Base-by-base conservation (phyloP, 2,888 invertebrate genomes). In the Protophormia terraenovae region DNA sequence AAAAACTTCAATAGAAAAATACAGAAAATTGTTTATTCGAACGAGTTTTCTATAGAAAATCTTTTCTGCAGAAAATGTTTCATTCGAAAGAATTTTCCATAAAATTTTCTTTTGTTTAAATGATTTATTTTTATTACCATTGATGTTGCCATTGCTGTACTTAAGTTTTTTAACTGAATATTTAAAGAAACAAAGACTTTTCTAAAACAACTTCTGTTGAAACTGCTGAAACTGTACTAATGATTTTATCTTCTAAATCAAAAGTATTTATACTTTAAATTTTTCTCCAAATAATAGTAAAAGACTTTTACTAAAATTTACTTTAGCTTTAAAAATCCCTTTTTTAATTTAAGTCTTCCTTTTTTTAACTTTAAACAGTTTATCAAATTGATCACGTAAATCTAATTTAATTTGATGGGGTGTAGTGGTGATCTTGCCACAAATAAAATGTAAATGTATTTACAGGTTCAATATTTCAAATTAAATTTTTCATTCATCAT, bases 331-430 rank as follows among this genome's bases (percentile, higher is more conserved):
- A 66, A 67, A 83, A 83, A 77, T 58, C 73, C 85, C 81, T 78
- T 83, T 29, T n/a, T 66, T 47, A 60, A 38, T 24, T 19, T 50
- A 6, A n/a, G 16, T 55, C 35, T 22, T 47, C 19, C 16, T 72
- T 67, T 47, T 60, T 62, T 69, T 50, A 35, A 12, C 22, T 12
- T 73, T 19, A 2, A 7, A 53, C 7, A 32, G 27, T 27, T 29
- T 53, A 41, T 45, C 22, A 41, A 71, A 82, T 82, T 55, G 85
- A 82, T 85, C 82, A 85, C 85, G 85, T 85, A 85, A 47, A 41
- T 55, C 35, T 45, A 55, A 85, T 66, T 85, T 71, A 72, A 45
- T 71, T 75, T 71, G 64, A 38, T 71, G 27, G 53, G 5, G 16
- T 50, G 69, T 35, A 67, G 16, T 80, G 47, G 29, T 16, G 12